A percentile compares a stretch with the other conserved stretches of the same genome.
Evolutionary conservation across 2,888 invertebrate genomes (phyloP).

Genomic region (Kryphioiulus occultus): DNA sequence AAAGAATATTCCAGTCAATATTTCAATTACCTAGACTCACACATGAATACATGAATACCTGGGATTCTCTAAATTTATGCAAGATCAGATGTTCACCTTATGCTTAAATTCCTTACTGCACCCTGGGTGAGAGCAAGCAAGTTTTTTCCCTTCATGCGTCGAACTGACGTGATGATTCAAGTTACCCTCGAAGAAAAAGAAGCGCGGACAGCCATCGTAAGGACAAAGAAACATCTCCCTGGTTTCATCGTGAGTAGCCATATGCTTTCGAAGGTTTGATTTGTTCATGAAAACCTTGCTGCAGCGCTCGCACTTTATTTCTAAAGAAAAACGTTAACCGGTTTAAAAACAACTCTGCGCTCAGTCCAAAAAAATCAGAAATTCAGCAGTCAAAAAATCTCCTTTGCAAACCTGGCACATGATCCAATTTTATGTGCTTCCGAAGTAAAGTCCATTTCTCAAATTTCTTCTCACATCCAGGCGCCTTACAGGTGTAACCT

Average conservation of each 20-base stretch:
- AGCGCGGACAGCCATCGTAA: slow-evolving; percentile 35
- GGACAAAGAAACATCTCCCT: slow-evolving; percentile 42
- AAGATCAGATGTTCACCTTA: slow-evolving; percentile 30
- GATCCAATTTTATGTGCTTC: neutral
- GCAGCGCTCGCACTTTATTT: neutral
- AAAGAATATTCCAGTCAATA: too few species aligned
- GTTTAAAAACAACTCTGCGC: neutral
- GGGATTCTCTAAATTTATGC: too few species aligned
- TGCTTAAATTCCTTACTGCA: slow-evolving; percentile 35
- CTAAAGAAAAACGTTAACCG: neutral
- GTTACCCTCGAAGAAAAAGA: slow-evolving; percentile 16
- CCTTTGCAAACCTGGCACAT: slow-evolving; percentile 21
- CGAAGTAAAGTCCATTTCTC: slow-evolving; percentile 35
- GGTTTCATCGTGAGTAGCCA: neutral
- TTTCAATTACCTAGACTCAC: too few species aligned
- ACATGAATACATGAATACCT: neutral
- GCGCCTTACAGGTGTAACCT: slow-evolving; percentile 8
- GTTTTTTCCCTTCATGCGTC: slow-evolving; percentile 7
- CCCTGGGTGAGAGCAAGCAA: neutral
- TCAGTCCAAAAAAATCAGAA: neutral
- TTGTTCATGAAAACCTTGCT: slow-evolving; percentile 29
- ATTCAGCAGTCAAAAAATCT: neutral
- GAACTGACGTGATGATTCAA: slow-evolving; percentile 25
- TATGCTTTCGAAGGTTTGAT: neutral
- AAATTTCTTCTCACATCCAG: slow-evolving; percentile 38